A percentile compares a stretch with the other conserved stretches of the same genome.
These are phyloP conservation scores for Geotrypetes seraphini DNA, from an alignment of 2,797 vertebrate genomes.

Conservation along the genomic window DNA sequence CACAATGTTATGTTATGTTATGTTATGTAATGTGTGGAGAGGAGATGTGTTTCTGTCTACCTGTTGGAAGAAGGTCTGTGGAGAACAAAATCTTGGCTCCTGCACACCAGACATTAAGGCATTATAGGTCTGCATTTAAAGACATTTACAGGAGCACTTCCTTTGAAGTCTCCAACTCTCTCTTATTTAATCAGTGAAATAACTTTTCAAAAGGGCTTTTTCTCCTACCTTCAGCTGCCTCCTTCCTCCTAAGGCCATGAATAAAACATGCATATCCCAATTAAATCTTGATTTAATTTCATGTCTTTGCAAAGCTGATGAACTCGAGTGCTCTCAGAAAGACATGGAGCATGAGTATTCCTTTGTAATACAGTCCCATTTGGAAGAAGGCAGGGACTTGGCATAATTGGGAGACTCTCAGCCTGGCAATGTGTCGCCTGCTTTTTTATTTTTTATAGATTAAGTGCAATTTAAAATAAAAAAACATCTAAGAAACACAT, in stretches of 20 bases:
- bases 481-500: no score
- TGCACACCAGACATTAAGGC: not conserved
- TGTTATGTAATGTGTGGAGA: no score
- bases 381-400: conserved; percentile 54
- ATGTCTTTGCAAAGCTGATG: conserved; percentile 77
- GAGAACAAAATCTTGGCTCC: conserved; percentile 1
- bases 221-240: conserved; percentile 61
- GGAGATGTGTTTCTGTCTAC: not conserved
- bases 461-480: no score
- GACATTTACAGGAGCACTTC: conserved; percentile 58
- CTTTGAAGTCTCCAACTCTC: conserved; percentile 65
- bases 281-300: conserved; percentile 80
- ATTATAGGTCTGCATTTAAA: conserved; percentile 46
- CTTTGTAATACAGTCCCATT: conserved; percentile 69
- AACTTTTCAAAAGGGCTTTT: conserved; percentile 64
- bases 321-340: conserved; percentile 75
- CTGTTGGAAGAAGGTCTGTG: not conserved
- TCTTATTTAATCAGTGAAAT: conserved; percentile 71
- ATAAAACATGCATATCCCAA: conserved; percentile 77
- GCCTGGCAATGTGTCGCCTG: no score
- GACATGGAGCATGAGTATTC: conserved; percentile 60
- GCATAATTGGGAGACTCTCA: no score
- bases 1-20: no score
- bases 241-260: conserved; percentile 69
- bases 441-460: no score